Conservation (phyloP, 2,888 invertebrate genomes). For the Xanthostigma xanthostigma region DNA sequence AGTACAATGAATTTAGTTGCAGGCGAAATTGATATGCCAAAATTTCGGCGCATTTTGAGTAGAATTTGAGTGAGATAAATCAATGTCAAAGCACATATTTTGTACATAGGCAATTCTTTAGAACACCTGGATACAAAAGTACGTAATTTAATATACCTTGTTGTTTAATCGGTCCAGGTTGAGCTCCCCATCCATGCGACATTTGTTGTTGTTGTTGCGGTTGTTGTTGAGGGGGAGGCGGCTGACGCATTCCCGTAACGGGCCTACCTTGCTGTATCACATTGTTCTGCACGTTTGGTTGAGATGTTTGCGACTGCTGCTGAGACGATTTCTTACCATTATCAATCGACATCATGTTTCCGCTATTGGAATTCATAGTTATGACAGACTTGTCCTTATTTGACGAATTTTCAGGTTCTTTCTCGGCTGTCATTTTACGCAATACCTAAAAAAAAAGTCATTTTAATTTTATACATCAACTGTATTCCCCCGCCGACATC, state of each 20-base stretch:
- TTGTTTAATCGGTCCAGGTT: slow-evolving; percentile 13
- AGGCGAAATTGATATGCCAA: too few species aligned
- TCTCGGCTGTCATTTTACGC: slow-evolving; percentile 87
- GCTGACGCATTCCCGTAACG: slow-evolving; percentile 24
- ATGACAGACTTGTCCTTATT: slow-evolving; percentile 7
- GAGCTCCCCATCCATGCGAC: slow-evolving; percentile 6
- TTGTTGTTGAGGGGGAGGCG: slow-evolving; percentile 12
- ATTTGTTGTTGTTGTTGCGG: slow-evolving; percentile 18
- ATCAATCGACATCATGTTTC: slow-evolving; percentile 24
- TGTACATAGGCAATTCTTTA: too few species aligned
- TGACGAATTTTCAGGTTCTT: slow-evolving; percentile 42
- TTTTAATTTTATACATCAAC: not conserved
- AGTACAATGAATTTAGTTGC: too few species aligned
- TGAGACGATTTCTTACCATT: slow-evolving; percentile 18
- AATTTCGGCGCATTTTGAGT: too few species aligned
- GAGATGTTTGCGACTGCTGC: slow-evolving; percentile 13
- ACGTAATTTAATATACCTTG: slow-evolving; percentile 10
- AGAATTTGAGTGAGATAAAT: too few species aligned
- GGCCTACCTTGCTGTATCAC: slow-evolving; percentile 23
- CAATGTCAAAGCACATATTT: too few species aligned
- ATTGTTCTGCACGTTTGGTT: slow-evolving; percentile 9
- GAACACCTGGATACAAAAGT: not conserved
- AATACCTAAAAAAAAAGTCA: slow-evolving; percentile 36
- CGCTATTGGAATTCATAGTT: slow-evolving; percentile 19
- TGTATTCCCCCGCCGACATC: too few species aligned